Evolutionary conservation across 1,140 invertebrate genomes (phyloP).

Genomic region (Trichomalopsis sarcophagae): DNA sequence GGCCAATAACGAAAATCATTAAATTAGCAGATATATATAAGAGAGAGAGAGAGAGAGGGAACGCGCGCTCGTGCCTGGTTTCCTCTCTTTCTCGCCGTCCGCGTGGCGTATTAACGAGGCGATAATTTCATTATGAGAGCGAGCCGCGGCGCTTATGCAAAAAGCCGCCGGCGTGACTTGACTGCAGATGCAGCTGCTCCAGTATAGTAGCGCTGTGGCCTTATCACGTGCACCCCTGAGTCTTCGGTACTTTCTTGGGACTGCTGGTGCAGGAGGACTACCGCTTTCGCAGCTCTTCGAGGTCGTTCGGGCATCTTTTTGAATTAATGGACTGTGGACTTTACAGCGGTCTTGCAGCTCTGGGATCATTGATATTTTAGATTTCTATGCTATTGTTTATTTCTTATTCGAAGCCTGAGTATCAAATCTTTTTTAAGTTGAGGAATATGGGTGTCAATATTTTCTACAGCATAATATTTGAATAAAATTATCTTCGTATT

Average conservation of each 20-base stretch:
- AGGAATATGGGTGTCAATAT: no score
- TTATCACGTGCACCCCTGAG: neutral
- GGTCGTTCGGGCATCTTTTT: neutral
- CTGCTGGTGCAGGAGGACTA: neutral
- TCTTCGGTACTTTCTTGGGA: neutral
- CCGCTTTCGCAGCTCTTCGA: neutral
- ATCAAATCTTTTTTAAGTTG: no score
- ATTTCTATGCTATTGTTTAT: no score
- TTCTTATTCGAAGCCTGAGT: no score
- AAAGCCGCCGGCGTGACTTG: slow-evolving; percentile 46
- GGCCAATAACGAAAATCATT: slow-evolving; percentile 73
- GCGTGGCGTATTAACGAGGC: slow-evolving; percentile 64
- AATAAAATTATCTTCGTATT: no score
- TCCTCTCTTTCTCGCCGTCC: slow-evolving; percentile 53
- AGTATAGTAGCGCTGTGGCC: no score
- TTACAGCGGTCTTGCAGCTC: no score
- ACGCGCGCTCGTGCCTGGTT: neutral
- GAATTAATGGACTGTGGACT: neutral
- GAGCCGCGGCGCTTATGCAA: slow-evolving; percentile 42
- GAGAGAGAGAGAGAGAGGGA: neutral
- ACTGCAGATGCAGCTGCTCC: slow-evolving; percentile 33
- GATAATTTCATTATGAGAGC: slow-evolving; percentile 69
- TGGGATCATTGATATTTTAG: neutral
- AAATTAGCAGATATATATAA: slow-evolving; percentile 64
- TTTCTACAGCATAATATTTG: no score